phyloP scores from a whole-genome alignment of 2,113 vertebrate species.

The Laticauda colubrina region DNA sequence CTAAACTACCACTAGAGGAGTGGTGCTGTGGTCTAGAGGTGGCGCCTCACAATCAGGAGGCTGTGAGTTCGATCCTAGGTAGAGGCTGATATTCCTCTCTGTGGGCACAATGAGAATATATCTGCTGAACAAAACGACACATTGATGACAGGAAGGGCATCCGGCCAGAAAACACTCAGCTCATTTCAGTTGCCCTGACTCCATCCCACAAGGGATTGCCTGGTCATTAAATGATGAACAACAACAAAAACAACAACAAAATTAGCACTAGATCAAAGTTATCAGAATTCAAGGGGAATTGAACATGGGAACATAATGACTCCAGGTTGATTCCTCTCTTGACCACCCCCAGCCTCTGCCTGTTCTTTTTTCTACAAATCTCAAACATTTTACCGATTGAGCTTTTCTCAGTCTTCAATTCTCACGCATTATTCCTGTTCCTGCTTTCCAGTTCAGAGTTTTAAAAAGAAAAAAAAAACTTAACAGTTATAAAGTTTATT shows the following conservation, averaged over 20 bases:
- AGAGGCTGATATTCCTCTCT: too few relatives aligned
- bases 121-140: too few relatives aligned
- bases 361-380: not conserved
- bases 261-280: not conserved
- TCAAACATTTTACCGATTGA: not conserved
- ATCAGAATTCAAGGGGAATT: not conserved
- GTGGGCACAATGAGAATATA: too few relatives aligned
- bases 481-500: rapidly evolving
- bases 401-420: not conserved
- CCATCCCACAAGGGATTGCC: too few relatives aligned
- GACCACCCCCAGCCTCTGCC: not conserved
- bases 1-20: not conserved
- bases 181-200: too few relatives aligned
- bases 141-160: too few relatives aligned
- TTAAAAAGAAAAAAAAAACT: not conserved
- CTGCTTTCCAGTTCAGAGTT: not conserved
- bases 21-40: too few relatives aligned
- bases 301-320: not conserved
- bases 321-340: not conserved
- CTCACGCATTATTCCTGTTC: not conserved
- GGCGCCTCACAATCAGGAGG: too few relatives aligned
- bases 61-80: too few relatives aligned
- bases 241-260: too few relatives aligned
- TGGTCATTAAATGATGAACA: too few relatives aligned
- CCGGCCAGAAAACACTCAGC: too few relatives aligned